phyloP scores from a whole-genome alignment of 2,797 vertebrate species.

The Novumbra hubbsi region DNA sequence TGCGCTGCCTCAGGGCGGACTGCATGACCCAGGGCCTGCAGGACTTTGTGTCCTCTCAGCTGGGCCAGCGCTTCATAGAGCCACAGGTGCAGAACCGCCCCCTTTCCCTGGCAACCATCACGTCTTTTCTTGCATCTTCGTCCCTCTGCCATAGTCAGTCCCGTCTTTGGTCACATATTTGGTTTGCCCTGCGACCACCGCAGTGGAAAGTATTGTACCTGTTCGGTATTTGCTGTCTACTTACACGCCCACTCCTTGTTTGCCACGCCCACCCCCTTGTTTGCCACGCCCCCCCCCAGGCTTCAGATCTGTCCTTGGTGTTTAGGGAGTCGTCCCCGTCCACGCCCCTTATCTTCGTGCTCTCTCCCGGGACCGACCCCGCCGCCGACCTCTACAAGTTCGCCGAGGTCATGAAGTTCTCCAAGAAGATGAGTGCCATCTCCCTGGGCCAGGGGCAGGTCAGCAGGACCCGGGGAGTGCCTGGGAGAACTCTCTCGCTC shows the following conservation, averaged over 20 bases:
- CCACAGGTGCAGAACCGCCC: slow-evolving; percentile 73
- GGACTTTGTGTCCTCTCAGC: slow-evolving; percentile 82
- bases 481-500: slow-evolving; percentile 24
- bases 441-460: slow-evolving; percentile 93
- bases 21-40: slow-evolving; percentile 86
- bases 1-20: slow-evolving; percentile 87
- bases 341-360: slow-evolving; percentile 85
- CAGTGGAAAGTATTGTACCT: background rate
- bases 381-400: slow-evolving; percentile 90
- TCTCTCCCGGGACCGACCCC: slow-evolving; percentile 88
- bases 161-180: background rate
- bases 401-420: slow-evolving; percentile 89
- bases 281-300: slow-evolving; percentile 64
- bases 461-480: slow-evolving; percentile 44
- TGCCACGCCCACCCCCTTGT: background rate
- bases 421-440: slow-evolving; percentile 86
- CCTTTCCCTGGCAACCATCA: background rate
- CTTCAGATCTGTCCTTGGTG: slow-evolving; percentile 79
- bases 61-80: slow-evolving; percentile 86
- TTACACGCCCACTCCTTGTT: background rate
- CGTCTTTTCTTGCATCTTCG: background rate
- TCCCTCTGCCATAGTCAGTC: background rate
- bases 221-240: background rate
- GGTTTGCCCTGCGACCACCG: background rate
- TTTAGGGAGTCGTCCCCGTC: slow-evolving; percentile 82